Conservation (phyloP, 2,888 invertebrate species). For the Pollenia labialis region DNA sequence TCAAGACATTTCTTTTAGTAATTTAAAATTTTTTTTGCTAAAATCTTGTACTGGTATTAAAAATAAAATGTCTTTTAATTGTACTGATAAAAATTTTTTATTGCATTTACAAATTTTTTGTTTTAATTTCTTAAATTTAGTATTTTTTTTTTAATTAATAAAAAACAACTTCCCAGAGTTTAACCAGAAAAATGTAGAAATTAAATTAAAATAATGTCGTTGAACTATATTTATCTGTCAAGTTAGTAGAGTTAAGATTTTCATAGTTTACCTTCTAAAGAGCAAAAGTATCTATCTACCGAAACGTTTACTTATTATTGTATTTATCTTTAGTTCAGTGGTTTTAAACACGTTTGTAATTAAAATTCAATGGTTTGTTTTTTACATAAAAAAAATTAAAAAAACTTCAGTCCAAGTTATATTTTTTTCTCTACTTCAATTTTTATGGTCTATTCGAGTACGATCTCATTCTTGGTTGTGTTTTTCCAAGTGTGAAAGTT, state of each 20-base stretch:
- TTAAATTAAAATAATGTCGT: conserved; percentile 63
- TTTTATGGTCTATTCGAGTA: conserved; percentile 27
- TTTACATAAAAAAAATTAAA: not conserved
- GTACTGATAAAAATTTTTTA: conserved; percentile 56
- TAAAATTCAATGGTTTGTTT: conserved; percentile 62
- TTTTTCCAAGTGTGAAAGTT: conserved; percentile 57
- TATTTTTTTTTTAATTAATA: conserved; percentile 23
- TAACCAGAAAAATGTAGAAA: conserved; percentile 31
- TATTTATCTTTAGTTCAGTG: conserved; percentile 47
- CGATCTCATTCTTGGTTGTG: conserved; percentile 14
- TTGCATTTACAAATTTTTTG: conserved; percentile 25
- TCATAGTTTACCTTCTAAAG: not conserved
- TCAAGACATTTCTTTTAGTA: conserved; percentile 17
- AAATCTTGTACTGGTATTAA: conserved; percentile 13
- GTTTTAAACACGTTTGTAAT: conserved; percentile 67
- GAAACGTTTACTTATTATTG: conserved; percentile 20
- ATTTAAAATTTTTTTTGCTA: conserved; percentile 24
- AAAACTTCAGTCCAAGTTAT: not conserved
- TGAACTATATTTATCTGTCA: conserved; percentile 41
- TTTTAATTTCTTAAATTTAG: conserved; percentile 18
- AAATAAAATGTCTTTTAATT: conserved; percentile 56
- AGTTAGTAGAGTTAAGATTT: not conserved
- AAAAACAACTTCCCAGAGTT: conserved; percentile 47
- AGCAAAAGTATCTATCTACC: conserved; percentile 21
- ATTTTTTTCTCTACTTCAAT: conserved; percentile 6